phyloP scores from a whole-genome alignment of 2,888 invertebrate genomes.

The Ophion slaviceki region DNA sequence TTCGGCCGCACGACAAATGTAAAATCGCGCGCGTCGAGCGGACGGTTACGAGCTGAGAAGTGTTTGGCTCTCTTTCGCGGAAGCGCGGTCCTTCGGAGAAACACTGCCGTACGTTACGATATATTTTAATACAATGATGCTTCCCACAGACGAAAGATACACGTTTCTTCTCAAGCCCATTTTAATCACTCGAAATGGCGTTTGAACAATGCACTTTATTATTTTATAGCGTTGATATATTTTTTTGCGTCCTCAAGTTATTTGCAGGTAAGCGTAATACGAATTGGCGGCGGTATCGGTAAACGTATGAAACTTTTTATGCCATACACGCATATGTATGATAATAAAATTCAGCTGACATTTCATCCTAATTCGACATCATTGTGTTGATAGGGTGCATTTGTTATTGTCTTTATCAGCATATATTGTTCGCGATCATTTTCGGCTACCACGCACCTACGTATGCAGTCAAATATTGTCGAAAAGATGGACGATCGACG shows the following conservation, averaged over 20 bases:
- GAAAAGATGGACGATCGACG: neutral
- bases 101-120: conserved; percentile 1
- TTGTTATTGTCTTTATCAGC: neutral
- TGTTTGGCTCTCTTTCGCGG: neutral
- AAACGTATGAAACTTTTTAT: neutral
- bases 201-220: neutral
- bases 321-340: neutral
- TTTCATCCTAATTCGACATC: neutral
- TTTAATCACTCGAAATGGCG: neutral
- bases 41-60: neutral
- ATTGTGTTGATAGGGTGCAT: neutral
- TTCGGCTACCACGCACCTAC: neutral
- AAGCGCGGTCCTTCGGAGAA: conserved; percentile 24
- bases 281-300: too few relatives aligned
- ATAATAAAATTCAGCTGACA: neutral
- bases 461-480: neutral
- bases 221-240: neutral
- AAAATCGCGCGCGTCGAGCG: conserved; percentile 15
- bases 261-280: neutral
- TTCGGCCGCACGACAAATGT: neutral
- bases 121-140: conserved; percentile 17
- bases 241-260: neutral
- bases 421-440: neutral
- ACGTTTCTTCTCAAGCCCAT: neutral
- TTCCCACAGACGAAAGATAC: neutral